phyloP scores from a whole-genome alignment of 2,113 vertebrate species.

The Pampusana beccarii region DNA sequence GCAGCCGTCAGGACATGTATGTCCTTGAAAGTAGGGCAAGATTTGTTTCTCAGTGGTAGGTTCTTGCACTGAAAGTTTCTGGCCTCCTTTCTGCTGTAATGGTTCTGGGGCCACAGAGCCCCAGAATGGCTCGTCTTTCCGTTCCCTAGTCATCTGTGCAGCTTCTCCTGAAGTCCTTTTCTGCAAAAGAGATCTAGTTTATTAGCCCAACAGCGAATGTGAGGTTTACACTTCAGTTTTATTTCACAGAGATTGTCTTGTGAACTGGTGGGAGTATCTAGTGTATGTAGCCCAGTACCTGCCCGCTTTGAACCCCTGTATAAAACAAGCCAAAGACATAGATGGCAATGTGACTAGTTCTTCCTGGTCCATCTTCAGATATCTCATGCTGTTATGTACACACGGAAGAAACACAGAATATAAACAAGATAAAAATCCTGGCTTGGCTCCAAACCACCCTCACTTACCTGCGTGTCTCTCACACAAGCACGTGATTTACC shows the following conservation, averaged over 20 bases:
- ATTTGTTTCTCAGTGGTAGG: neutral
- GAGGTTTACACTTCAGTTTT: neutral
- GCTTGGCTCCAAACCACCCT: neutral
- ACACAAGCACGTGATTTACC: neutral
- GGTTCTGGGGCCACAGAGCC: neutral
- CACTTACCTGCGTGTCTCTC: neutral
- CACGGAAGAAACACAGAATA: neutral
- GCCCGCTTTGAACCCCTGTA: neutral
- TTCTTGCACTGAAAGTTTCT: neutral
- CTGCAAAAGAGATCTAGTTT: neutral
- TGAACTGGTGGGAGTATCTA: neutral
- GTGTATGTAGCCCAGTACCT: rapidly evolving
- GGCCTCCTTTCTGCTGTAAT: neutral
- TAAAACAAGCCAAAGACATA: neutral
- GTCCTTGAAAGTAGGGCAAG: neutral
- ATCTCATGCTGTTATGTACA: neutral
- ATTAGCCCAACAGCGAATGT: neutral
- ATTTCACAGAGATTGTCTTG: neutral
- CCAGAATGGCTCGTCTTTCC: neutral
- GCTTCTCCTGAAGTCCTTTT: neutral
- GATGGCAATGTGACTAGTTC: neutral
- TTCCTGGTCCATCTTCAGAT: neutral
- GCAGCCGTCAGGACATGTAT: neutral
- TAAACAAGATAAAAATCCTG: neutral
- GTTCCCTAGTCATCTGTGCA: neutral